Evolutionary conservation across 2,113 vertebrate species (phyloP).

Genomic region (Phalacrocorax aristotelis): DNA sequence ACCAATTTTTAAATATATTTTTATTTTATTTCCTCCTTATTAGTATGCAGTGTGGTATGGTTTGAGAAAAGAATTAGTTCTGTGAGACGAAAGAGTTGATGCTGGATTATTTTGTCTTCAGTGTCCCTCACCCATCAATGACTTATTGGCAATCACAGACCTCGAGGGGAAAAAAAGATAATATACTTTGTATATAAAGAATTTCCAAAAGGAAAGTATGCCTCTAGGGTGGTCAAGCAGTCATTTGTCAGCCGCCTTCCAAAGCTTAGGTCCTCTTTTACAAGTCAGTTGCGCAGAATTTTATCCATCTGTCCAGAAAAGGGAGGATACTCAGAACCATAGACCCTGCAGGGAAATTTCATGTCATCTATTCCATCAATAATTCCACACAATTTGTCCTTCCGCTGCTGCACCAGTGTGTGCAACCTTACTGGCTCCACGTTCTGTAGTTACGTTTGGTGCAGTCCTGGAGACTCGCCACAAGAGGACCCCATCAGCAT

Average conservation of each 20-base stretch:
- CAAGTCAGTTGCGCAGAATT: not conserved
- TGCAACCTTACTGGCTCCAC: not conserved
- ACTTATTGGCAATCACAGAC: not conserved
- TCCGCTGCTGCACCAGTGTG: not conserved
- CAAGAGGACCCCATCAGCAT: not conserved
- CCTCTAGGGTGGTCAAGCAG: not conserved
- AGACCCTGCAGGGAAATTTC: not conserved
- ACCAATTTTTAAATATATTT: not conserved
- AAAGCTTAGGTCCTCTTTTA: not conserved
- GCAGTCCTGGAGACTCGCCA: not conserved
- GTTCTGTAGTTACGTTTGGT: not conserved
- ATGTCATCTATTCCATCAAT: not conserved
- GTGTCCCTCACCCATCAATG: not conserved
- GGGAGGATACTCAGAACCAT: not conserved
- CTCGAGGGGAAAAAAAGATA: not conserved
- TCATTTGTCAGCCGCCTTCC: not conserved
- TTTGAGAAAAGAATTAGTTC: not conserved
- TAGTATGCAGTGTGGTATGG: not conserved
- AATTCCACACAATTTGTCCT: not conserved
- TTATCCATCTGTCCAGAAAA: not conserved
- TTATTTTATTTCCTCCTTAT: not conserved
- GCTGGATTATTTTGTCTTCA: not conserved
- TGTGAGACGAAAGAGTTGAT: not conserved
- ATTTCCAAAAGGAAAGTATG: not conserved
- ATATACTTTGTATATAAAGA: not conserved